A percentile compares a stretch with the other conserved stretches of the same genome.
Evolutionary conservation across 2,113 vertebrate genomes (phyloP).

Genomic region (Pontoporia blainvillei): DNA sequence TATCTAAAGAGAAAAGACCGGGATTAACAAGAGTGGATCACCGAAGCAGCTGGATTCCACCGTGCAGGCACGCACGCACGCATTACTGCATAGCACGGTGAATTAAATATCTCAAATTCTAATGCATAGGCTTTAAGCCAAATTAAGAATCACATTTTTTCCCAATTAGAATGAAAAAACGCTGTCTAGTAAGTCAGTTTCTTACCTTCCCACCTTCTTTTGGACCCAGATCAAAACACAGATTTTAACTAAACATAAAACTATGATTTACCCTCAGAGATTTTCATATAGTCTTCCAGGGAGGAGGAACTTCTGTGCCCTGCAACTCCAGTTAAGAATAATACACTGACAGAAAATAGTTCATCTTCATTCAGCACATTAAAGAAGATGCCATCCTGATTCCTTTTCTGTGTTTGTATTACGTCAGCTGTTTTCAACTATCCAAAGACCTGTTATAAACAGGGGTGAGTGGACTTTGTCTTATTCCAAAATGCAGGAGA

Average conservation of each 20-base stretch:
- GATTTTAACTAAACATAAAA: not conserved
- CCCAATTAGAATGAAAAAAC: not conserved
- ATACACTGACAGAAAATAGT: not conserved
- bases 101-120: not conserved
- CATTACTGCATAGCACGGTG: not conserved
- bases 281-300: not conserved
- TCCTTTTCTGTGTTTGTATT: not conserved
- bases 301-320: not conserved
- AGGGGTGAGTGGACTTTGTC: accelerated
- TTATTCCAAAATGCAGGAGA: not conserved
- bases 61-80: accelerated
- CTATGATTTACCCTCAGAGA: not conserved
- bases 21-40: not conserved
- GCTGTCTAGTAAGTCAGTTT: not conserved
- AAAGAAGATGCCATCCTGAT: not conserved
- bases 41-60: not conserved
- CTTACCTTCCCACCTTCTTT: not conserved
- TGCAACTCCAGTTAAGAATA: not conserved
- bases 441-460: not conserved
- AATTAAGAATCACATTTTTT: not conserved
- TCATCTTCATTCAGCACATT: not conserved
- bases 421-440: not conserved
- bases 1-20: not conserved
- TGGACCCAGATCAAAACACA: not conserved
- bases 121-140: not conserved